A percentile compares a stretch with the other conserved stretches of the same genome.
phyloP scores from a whole-genome alignment of 2,888 invertebrate genomes.

The Lasius fuliginosus region DNA sequence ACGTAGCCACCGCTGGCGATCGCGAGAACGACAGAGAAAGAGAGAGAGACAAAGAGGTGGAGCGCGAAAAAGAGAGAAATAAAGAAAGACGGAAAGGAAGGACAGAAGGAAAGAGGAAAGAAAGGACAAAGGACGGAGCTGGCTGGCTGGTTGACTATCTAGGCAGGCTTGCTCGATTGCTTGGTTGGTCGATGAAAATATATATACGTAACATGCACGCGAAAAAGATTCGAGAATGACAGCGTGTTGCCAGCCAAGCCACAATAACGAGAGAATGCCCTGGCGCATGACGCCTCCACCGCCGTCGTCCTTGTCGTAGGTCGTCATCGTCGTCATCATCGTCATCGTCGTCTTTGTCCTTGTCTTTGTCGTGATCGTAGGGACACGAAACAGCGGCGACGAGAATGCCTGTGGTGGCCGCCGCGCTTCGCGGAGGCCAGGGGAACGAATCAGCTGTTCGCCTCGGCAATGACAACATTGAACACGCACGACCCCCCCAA shows the following conservation, averaged over 20 bases:
- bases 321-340: conserved; percentile 19
- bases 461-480: conserved; percentile 84
- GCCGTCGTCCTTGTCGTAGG: conserved; percentile 39
- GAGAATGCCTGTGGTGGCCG: conserved; percentile 33
- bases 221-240: conserved; percentile 32
- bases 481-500: conserved; percentile 76
- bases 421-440: conserved; percentile 72
- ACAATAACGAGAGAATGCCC: conserved; percentile 42
- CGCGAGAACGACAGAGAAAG: conserved; percentile 22
- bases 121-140: conserved; percentile 81
- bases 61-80: conserved; percentile 23
- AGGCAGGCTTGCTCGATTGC: not conserved
- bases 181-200: conserved; percentile 67
- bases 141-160: conserved; percentile 57
- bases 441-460: conserved; percentile 84
- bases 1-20: conserved; percentile 61
- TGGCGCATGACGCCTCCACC: conserved; percentile 45
- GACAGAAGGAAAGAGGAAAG: conserved; percentile 64
- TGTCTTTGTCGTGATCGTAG: not conserved
- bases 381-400: conserved; percentile 6
- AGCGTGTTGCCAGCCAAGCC: conserved; percentile 45
- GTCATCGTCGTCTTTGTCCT: conserved; percentile 19
- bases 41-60: not conserved
- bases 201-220: conserved; percentile 31
- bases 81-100: conserved; percentile 41